Conservation (phyloP, 2,888 invertebrate species). For the Lathronympha strigana region DNA sequence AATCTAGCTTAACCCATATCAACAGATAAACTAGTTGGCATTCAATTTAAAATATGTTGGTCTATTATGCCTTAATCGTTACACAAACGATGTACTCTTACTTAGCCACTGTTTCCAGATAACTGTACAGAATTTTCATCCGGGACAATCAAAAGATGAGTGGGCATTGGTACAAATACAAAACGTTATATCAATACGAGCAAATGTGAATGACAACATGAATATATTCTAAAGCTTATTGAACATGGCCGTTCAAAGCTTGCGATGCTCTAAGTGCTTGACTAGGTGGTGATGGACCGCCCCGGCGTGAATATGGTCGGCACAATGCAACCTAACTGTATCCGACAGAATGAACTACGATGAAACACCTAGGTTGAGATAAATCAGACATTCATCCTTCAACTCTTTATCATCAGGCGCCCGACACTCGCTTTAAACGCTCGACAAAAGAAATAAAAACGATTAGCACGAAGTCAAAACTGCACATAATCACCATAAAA, state of each 20-base stretch:
- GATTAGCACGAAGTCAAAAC: conserved; percentile 70
- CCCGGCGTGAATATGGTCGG: conserved; percentile 70
- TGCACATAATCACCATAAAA: conserved; percentile 70
- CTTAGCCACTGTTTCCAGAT: background rate
- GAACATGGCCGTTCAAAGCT: conserved; percentile 54
- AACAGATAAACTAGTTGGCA: conserved; percentile 10
- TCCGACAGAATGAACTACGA: conserved; percentile 69
- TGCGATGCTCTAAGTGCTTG: conserved; percentile 55
- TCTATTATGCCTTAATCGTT: conserved; percentile 5
- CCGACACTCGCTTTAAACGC: conserved; percentile 46
- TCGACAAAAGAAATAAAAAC: conserved; percentile 53
- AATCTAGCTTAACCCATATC: too few relatives aligned
- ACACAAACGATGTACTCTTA: background rate
- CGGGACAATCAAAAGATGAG: background rate
- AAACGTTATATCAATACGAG: conserved; percentile 2
- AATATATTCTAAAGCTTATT: conserved; percentile 42
- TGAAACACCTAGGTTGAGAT: conserved; percentile 60
- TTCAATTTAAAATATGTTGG: background rate
- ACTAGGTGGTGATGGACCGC: conserved; percentile 65
- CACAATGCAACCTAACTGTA: conserved; percentile 75
- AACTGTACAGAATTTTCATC: background rate
- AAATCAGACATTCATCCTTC: conserved; percentile 58
- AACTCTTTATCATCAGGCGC: conserved; percentile 47
- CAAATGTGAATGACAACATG: background rate
- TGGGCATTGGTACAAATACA: background rate